Conservation (phyloP, 1,140 invertebrate species). For the Chironomus tepperi region DNA sequence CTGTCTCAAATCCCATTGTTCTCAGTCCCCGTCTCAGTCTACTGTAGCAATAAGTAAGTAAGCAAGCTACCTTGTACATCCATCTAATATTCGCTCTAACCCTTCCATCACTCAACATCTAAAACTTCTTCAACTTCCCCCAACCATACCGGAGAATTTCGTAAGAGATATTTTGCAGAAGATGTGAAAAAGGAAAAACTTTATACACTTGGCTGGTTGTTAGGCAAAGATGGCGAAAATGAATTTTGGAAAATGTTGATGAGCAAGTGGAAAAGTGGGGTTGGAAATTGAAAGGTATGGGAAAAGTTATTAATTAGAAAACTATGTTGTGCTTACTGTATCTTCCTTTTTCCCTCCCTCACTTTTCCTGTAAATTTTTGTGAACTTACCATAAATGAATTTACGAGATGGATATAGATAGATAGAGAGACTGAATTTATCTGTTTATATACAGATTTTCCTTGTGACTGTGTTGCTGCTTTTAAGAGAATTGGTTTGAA, state of each 20-base stretch:
- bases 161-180: neutral
- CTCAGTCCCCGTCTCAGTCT: too few species aligned
- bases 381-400: too few species aligned
- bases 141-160: neutral
- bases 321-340: conserved; percentile 4
- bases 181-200: neutral
- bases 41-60: too few species aligned
- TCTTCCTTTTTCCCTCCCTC: neutral
- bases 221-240: neutral
- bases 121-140: neutral
- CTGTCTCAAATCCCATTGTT: too few species aligned
- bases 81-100: too few species aligned
- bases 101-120: too few species aligned
- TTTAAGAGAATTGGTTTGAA: neutral
- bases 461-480: neutral
- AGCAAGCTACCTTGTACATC: too few species aligned
- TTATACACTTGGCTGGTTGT: neutral
- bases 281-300: too few species aligned
- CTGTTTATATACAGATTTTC: neutral
- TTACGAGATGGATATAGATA: too few species aligned
- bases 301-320: conserved; percentile 24
- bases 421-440: neutral
- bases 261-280: neutral
- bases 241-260: too few species aligned
- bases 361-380: neutral